phyloP scores from a whole-genome alignment of 2,113 vertebrate genomes.

The Psilopogon haemacephalus region DNA sequence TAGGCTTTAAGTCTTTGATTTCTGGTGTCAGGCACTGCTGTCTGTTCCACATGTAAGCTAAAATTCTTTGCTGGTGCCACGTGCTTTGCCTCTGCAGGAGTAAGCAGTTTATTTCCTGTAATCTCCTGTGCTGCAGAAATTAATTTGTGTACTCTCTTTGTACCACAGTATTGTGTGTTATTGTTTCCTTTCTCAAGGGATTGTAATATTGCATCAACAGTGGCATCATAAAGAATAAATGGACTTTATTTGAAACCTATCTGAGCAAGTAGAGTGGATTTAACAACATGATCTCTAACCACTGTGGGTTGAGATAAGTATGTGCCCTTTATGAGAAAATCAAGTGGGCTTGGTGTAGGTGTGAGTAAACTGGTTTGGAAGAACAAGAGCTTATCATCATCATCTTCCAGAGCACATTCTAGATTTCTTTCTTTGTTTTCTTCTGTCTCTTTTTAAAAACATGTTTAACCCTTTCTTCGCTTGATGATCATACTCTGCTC shows the following conservation, averaged over 20 bases:
- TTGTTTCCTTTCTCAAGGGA: constrained; percentile 16
- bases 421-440: background rate
- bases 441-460: background rate
- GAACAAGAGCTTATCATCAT: background rate
- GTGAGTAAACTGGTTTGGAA: background rate
- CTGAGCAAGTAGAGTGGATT: background rate
- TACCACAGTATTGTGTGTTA: background rate
- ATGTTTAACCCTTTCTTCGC: background rate
- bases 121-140: constrained; percentile 11
- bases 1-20: constrained; percentile 15
- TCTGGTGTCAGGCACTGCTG: background rate
- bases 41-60: background rate
- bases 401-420: background rate
- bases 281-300: background rate
- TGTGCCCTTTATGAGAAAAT: constrained; percentile 16
- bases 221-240: background rate
- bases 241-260: constrained; percentile 19
- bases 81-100: constrained; percentile 20
- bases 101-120: constrained; percentile 60
- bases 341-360: background rate
- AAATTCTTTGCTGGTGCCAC: constrained; percentile 32
- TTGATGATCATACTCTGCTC: background rate
- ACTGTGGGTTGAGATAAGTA: constrained; percentile 35
- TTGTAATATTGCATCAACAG: background rate
- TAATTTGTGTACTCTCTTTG: constrained; percentile 37